phyloP scores from a whole-genome alignment of 2,888 invertebrate genomes.

The Entomobrya proxima region DNA sequence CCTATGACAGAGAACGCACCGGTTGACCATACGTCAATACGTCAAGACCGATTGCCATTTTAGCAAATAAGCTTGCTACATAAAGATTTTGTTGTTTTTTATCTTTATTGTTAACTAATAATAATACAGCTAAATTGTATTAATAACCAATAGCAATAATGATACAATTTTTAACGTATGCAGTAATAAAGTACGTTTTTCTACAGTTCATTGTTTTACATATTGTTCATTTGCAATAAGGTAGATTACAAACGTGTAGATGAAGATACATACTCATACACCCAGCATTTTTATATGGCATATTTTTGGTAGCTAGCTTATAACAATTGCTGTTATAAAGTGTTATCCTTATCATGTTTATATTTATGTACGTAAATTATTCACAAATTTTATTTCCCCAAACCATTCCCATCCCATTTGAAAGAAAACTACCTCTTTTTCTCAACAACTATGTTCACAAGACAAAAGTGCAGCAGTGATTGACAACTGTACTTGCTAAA shows the following conservation, averaged over 20 bases:
- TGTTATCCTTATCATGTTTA: not conserved
- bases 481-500: too few species aligned
- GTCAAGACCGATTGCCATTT: too few species aligned
- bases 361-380: not conserved
- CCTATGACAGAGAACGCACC: too few species aligned
- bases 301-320: conserved; percentile 22
- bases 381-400: not conserved
- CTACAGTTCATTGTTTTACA: conserved; percentile 18
- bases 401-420: not conserved
- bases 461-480: too few species aligned
- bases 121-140: conserved; percentile 32
- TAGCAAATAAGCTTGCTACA: not conserved
- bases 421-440: not conserved
- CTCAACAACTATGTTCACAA: too few species aligned
- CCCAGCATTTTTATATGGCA: conserved; percentile 13
- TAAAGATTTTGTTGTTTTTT: conserved; percentile 17
- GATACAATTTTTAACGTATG: not conserved
- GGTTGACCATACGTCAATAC: too few species aligned
- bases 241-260: not conserved
- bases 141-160: conserved; percentile 5
- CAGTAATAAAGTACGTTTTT: conserved; percentile 40
- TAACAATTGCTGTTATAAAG: not conserved
- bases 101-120: not conserved
- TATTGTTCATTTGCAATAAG: conserved; percentile 37
- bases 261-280: conserved; percentile 38